Percentiles rank a stretch among this genome's conserved stretches.
Evolutionary conservation across 1,140 invertebrate species (phyloP).

Genomic region (Bombus pascuorum): DNA sequence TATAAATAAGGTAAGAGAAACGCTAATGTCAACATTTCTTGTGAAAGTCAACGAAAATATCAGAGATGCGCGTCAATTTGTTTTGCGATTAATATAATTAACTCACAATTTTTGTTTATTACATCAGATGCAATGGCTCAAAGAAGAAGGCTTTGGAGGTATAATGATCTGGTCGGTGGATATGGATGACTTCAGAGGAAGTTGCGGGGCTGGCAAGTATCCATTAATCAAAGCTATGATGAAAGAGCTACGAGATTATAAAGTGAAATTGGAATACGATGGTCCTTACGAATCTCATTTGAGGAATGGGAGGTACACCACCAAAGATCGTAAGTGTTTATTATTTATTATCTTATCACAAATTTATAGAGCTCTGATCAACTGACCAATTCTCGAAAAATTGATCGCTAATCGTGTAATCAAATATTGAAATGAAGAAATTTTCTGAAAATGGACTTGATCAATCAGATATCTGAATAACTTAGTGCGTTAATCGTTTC

Average conservation of each 20-base stretch:
- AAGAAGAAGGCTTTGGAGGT: constrained; percentile 96
- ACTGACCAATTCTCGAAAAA: constrained; percentile 9
- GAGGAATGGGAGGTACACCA: constrained; percentile 89
- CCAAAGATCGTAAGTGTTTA: constrained; percentile 91
- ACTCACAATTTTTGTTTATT: not conserved
- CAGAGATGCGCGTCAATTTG: too few relatives aligned
- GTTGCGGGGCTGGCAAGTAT: constrained; percentile 95
- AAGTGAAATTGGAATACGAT: constrained; percentile 92
- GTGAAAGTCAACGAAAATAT: too few relatives aligned
- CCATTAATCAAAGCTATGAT: constrained; percentile 94
- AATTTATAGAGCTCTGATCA: too few relatives aligned
- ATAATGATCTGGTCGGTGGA: constrained; percentile 99
- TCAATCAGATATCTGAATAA: too few relatives aligned
- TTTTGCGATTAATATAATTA: too few relatives aligned
- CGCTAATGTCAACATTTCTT: too few relatives aligned
- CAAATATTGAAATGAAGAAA: too few relatives aligned
- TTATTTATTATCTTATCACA: too few relatives aligned
- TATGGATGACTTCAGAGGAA: constrained; percentile 96
- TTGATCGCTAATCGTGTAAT: too few relatives aligned
- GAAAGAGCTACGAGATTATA: constrained; percentile 92
- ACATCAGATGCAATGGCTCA: constrained; percentile 94
- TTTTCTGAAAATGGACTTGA: too few relatives aligned
- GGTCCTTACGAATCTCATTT: constrained; percentile 91
- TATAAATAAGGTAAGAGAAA: constrained; percentile 91
- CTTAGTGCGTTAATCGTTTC: constrained; percentile 57